These are phyloP conservation scores for Acanthosepion lycidas DNA, from an alignment of 2,888 invertebrate species.

Conservation along the genomic window DNA sequence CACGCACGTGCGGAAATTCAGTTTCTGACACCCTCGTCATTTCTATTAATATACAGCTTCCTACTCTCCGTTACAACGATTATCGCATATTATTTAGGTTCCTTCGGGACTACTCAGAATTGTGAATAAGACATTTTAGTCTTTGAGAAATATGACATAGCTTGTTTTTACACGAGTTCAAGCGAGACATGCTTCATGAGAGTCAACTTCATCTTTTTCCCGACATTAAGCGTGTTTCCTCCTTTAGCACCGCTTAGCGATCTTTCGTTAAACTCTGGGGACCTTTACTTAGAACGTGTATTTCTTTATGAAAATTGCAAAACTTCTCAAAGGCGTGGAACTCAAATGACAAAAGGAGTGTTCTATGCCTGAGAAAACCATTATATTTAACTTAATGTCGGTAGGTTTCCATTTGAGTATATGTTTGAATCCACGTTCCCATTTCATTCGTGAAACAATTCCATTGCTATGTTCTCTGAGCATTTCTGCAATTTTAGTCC, in stretches of 20 bases:
- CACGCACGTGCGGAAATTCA: too few relatives aligned
- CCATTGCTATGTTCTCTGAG: too few relatives aligned
- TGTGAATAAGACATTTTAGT: neutral
- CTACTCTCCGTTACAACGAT: neutral
- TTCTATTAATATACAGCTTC: neutral
- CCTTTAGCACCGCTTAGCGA: neutral
- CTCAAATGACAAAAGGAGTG: neutral
- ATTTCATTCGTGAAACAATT: too few relatives aligned
- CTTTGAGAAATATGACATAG: neutral
- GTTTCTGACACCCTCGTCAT: neutral
- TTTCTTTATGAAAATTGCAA: neutral
- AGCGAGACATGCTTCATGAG: neutral
- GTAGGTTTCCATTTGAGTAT: neutral
- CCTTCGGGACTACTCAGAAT: slow-evolving; percentile 1
- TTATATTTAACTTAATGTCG: neutral
- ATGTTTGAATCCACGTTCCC: too few relatives aligned
- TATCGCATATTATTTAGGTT: neutral
- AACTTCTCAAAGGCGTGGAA: neutral
- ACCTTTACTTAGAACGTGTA: neutral
- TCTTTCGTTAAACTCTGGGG: neutral
- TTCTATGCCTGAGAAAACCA: neutral
- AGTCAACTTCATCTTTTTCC: neutral
- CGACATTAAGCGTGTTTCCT: neutral
- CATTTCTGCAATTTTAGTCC: too few relatives aligned
- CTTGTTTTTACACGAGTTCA: slow-evolving; percentile 15